Percentiles rank a stretch among this genome's conserved stretches.
phyloP scores from a whole-genome alignment of 2,113 vertebrate species.

The Kryptolebias marmoratus region DNA sequence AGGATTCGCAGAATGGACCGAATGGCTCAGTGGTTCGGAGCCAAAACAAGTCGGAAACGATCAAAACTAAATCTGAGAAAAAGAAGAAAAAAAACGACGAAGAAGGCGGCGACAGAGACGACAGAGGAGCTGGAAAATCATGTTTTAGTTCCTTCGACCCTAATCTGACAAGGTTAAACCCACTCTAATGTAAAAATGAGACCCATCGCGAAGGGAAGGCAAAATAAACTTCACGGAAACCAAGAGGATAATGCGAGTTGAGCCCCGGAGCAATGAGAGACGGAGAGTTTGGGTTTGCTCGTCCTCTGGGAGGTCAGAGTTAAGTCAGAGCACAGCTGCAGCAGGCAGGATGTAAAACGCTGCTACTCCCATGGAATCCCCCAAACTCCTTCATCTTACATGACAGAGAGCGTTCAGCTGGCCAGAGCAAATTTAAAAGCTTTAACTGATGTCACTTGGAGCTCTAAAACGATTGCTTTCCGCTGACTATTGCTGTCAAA shows the following conservation, averaged over 20 bases:
- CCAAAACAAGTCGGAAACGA: slow-evolving; percentile 26
- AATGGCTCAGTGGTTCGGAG: slow-evolving; percentile 47
- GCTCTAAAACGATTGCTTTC: slow-evolving; percentile 10
- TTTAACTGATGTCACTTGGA: slow-evolving; percentile 25
- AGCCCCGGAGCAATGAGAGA: slow-evolving; percentile 25
- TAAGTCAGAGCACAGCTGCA: slow-evolving; percentile 61
- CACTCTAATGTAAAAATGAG: slow-evolving; percentile 5
- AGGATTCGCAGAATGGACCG: slow-evolving; percentile 43
- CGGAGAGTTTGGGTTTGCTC: slow-evolving; percentile 11
- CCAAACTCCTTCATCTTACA: slow-evolving; percentile 15
- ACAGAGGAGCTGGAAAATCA: neutral
- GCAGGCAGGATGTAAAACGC: slow-evolving; percentile 19
- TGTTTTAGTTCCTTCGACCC: slow-evolving; percentile 8
- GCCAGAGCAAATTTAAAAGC: neutral
- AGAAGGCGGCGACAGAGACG: neutral
- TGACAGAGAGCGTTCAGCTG: neutral
- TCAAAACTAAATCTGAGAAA: slow-evolving; percentile 16
- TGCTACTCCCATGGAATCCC: slow-evolving; percentile 56
- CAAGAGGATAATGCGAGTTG: neutral
- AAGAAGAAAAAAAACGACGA: neutral
- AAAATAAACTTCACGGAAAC: neutral
- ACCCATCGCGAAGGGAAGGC: neutral
- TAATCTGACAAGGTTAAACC: slow-evolving; percentile 26
- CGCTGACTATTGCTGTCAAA: slow-evolving; percentile 18
- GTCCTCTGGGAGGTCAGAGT: slow-evolving; percentile 42